Base-by-base conservation (phyloP, 37 sponge, comb jelly and placozoan genomes). In the Aphrocallistes beatrix region DNA sequence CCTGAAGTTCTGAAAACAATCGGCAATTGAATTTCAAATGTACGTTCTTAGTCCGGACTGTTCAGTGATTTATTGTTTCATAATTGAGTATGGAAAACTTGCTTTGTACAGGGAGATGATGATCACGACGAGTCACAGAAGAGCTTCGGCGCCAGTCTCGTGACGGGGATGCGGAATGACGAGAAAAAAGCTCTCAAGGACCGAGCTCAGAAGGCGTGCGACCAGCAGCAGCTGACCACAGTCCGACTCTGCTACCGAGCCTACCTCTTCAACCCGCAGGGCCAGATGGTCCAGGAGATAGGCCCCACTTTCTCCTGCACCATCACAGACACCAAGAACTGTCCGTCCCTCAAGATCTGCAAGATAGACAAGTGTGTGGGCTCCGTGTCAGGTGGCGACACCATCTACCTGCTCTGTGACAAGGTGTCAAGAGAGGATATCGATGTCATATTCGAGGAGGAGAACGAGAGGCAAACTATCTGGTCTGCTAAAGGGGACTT, bases 311-410 rank as follows among this genome's bases (percentile, higher is more conserved):
- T 60, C 75, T 60, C 75, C 25, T 60, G 75, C n/a, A 6, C 75
- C 75, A 60, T 60, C 10, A 60, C 75, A 3, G 75, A 60, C 75
- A 60, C 75, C 75, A 60, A 60, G 75, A 60, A 60, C 75, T 60
- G 75, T 13, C 75, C 75, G 28, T 60, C 75, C 21, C 75, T 60
- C 3, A 60, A 60, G 75, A 60, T 60, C 25, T 60, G 75, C n/a
- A 60, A 60, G 75, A 60, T 60, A 3, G 75, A 60, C 34, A 60
- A 60, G 75, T 60, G 75, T 60, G 75, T 60, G 34, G 75, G 75
- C 6, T 60, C 75, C n/a, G 75, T 60, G 32, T 25, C 10, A 13
- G 75, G 75, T 19, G 28, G n/a, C 34, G 75, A 60, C 75, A 60
- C 1, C 34, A 30, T 60, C 28, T 60, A 19, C n/a, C 75, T 60